Evolutionary conservation across 2,113 vertebrate species (phyloP).

Genomic region (Cacatua alba): DNA sequence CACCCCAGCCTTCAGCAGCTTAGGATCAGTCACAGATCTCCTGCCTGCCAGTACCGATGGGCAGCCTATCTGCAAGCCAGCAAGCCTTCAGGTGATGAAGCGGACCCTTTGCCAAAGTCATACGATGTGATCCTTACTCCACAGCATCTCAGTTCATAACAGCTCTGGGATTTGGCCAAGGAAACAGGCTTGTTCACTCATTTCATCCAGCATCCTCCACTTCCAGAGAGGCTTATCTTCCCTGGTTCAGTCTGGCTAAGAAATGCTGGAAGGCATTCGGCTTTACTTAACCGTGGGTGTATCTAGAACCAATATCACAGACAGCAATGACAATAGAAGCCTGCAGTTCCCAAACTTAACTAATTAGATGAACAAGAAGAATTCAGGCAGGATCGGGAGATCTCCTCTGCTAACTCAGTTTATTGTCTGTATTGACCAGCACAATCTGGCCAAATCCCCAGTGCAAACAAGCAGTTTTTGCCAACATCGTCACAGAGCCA

Average conservation of each 20-base stretch:
- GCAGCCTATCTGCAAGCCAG: background rate
- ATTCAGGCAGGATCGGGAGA: conserved; percentile 6
- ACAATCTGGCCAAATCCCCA: conserved; percentile 66
- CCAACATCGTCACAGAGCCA: conserved; percentile 39
- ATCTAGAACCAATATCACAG: background rate
- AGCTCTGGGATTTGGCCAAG: background rate
- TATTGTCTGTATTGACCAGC: conserved; percentile 59
- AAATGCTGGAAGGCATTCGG: background rate
- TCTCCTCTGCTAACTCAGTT: conserved; percentile 22
- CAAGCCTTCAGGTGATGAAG: background rate
- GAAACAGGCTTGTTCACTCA: background rate
- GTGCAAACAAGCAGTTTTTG: conserved; percentile 59
- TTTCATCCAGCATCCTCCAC: background rate
- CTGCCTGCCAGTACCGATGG: background rate
- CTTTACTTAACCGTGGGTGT: background rate
- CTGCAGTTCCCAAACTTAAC: background rate
- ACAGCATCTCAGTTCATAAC: background rate
- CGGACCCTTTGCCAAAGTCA: background rate
- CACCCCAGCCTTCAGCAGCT: background rate
- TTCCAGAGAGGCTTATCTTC: background rate
- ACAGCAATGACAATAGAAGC: background rate
- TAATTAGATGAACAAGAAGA: background rate
- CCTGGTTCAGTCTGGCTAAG: background rate
- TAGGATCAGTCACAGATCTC: background rate
- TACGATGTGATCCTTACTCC: background rate